phyloP scores from a whole-genome alignment of 2,888 invertebrate genomes.

The Orthonevra nobilis region DNA sequence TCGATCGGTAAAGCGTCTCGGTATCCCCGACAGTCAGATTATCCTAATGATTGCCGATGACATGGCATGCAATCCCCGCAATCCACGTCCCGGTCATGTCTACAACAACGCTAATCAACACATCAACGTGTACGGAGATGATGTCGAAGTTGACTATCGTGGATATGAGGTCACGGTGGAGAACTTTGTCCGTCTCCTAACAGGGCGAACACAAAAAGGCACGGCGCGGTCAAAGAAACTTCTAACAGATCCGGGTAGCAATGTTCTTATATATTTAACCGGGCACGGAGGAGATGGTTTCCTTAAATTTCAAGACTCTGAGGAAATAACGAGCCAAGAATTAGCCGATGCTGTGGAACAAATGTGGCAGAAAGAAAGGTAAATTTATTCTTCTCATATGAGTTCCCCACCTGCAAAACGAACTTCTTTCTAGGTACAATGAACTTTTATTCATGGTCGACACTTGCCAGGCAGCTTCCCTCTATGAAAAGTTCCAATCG shows the following conservation, averaged over 20 bases:
- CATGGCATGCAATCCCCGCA: slow-evolving; percentile 99
- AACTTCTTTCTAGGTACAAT: slow-evolving; percentile 87
- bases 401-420: not conserved
- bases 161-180: slow-evolving; percentile 98
- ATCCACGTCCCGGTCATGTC: slow-evolving; percentile 98
- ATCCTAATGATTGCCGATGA: slow-evolving; percentile 99
- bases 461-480: slow-evolving; percentile 99
- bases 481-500: slow-evolving; percentile 98
- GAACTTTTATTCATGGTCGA: slow-evolving; percentile 99
- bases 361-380: slow-evolving; percentile 99
- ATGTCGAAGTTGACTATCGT: slow-evolving; percentile 99
- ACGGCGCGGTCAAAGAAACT: slow-evolving; percentile 97
- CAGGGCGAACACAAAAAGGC: slow-evolving; percentile 94
- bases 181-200: slow-evolving; percentile 97
- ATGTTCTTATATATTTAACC: slow-evolving; percentile 97
- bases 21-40: slow-evolving; percentile 99
- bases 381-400: not conserved
- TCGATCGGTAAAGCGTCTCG: slow-evolving; percentile 97
- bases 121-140: slow-evolving; percentile 99
- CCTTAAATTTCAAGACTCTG: slow-evolving; percentile 99
- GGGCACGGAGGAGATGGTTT: slow-evolving; percentile 99
- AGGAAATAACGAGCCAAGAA: slow-evolving; percentile 99
- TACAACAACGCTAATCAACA: slow-evolving; percentile 99
- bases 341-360: slow-evolving; percentile 99
- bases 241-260: slow-evolving; percentile 97